phyloP scores from a whole-genome alignment of 2,113 vertebrate species.

The Setophaga petechia region DNA sequence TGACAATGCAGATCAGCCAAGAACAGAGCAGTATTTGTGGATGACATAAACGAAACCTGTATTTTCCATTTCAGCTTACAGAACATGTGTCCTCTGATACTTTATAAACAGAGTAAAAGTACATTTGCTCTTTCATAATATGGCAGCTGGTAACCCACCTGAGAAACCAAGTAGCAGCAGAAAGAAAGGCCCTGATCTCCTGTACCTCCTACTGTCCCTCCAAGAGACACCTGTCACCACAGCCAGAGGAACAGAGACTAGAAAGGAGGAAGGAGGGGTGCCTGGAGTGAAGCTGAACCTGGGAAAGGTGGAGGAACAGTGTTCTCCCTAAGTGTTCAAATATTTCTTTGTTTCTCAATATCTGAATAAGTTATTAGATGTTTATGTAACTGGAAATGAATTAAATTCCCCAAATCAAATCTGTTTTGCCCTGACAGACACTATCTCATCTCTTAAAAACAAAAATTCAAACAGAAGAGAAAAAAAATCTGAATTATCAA shows the following conservation, averaged over 20 bases:
- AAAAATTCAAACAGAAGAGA: background rate
- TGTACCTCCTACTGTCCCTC: background rate
- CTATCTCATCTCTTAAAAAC: background rate
- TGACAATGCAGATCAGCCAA: background rate
- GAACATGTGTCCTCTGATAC: background rate
- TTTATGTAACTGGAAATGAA: background rate
- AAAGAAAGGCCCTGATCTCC: background rate
- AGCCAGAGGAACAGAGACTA: background rate
- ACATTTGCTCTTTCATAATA: background rate
- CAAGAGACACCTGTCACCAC: background rate
- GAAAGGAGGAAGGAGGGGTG: background rate
- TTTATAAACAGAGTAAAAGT: background rate
- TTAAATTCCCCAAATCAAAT: background rate
- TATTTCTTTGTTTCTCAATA: background rate
- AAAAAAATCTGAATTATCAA: background rate
- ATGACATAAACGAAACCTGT: background rate
- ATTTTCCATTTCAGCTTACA: background rate
- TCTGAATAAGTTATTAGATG: background rate
- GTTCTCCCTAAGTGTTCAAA: background rate
- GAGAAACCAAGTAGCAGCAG: background rate
- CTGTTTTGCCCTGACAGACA: background rate
- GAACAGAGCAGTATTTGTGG: background rate
- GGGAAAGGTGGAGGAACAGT: background rate
- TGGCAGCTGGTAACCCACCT: background rate
- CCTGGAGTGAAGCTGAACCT: background rate